phyloP scores from a whole-genome alignment of 1,140 invertebrate species.

The Ditylenchus dipsaci region DNA sequence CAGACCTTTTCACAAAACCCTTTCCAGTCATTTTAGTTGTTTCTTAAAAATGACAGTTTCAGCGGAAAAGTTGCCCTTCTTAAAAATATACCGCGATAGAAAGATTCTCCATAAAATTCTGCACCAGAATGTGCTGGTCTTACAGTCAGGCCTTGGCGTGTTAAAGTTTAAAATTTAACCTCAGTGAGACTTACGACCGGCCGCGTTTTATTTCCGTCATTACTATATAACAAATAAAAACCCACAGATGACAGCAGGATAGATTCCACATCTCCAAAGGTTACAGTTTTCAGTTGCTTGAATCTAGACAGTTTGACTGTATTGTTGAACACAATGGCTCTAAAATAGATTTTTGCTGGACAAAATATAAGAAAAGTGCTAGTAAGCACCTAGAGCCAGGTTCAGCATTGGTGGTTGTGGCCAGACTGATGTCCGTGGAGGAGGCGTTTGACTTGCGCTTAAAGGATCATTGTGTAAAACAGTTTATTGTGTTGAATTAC shows the following conservation, averaged over 20 bases:
- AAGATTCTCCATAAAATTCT: too few species aligned
- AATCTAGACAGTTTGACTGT: slow-evolving; percentile 13
- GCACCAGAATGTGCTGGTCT: too few species aligned
- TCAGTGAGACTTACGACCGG: too few species aligned
- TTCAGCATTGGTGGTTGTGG: neutral
- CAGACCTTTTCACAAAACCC: too few species aligned
- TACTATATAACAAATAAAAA: neutral
- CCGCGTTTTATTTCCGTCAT: too few species aligned
- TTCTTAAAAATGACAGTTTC: too few species aligned
- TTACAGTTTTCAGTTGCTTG: slow-evolving; percentile 14
- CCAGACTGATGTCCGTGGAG: neutral
- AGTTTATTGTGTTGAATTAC: neutral
- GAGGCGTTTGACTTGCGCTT: neutral
- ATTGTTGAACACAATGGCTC: slow-evolving; percentile 19
- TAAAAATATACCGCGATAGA: too few species aligned
- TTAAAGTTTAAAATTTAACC: too few species aligned
- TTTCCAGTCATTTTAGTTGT: too few species aligned
- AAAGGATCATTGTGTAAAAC: neutral
- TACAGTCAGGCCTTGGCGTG: too few species aligned
- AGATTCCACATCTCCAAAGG: slow-evolving; percentile 8
- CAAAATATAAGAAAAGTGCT: neutral
- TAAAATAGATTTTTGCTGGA: neutral
- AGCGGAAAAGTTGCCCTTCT: too few species aligned
- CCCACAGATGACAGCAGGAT: neutral
- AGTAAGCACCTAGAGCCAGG: neutral